Conservation (phyloP, 1,140 invertebrate species). For the Parapsyche elsis region DNA sequence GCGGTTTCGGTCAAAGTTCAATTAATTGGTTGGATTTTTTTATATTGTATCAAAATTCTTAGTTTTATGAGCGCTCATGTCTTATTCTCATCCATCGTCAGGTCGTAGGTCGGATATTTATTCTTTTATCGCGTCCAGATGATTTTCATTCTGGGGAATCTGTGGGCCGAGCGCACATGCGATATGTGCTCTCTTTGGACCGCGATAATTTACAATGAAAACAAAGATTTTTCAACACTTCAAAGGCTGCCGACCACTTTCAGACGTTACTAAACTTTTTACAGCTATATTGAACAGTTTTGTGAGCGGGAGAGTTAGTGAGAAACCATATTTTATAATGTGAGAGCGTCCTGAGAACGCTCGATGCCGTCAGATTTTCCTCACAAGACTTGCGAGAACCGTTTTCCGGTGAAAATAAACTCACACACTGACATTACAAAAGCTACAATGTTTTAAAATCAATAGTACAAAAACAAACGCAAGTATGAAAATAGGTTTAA, state of each 20-base stretch:
- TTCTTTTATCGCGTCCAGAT: constrained; percentile 29
- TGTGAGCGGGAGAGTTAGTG: too few relatives aligned
- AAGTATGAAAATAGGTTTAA: too few relatives aligned
- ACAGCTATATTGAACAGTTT: too few relatives aligned
- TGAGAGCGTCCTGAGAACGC: too few relatives aligned
- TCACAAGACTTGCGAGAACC: too few relatives aligned
- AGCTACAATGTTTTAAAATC: too few relatives aligned
- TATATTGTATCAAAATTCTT: constrained; percentile 9
- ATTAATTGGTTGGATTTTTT: background rate
- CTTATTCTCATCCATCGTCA: constrained; percentile 27
- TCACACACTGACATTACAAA: too few relatives aligned
- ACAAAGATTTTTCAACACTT: background rate
- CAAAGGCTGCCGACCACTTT: background rate
- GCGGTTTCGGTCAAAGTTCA: background rate
- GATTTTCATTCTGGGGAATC: constrained; percentile 22
- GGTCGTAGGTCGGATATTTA: constrained; percentile 27
- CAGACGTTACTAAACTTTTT: background rate
- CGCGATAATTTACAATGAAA: background rate
- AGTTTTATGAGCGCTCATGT: constrained; percentile 24
- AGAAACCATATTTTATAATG: too few relatives aligned
- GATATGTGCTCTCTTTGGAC: background rate
- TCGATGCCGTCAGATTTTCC: too few relatives aligned
- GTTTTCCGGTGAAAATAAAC: too few relatives aligned
- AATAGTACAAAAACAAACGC: too few relatives aligned
- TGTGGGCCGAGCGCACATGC: constrained; percentile 4